These are phyloP conservation scores for Danaus melanippus DNA, from an alignment of 1,140 invertebrate genomes.

Conservation along the genomic window DNA sequence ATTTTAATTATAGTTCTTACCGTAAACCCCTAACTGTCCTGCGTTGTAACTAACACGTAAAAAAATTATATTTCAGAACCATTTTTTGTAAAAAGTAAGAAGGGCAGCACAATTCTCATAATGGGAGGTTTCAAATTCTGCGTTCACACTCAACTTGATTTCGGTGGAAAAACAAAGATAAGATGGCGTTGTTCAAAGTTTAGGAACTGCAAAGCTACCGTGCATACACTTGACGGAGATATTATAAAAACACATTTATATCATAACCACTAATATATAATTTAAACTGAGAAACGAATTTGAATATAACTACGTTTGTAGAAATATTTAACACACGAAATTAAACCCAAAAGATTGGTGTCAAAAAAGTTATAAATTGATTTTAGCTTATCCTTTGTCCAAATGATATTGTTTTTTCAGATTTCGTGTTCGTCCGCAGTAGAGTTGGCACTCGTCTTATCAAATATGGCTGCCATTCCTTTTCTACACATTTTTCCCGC, in stretches of 20 bases:
- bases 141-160: slow-evolving; percentile 5
- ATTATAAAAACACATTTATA: slow-evolving; percentile 7
- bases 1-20: too few relatives aligned
- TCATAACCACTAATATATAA: slow-evolving; percentile 11
- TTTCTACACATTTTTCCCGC: slow-evolving; percentile 8
- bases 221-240: slow-evolving; percentile 8
- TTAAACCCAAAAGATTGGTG: too few relatives aligned
- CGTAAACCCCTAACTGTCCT: too few relatives aligned
- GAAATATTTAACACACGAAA: too few relatives aligned
- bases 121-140: slow-evolving; percentile 13
- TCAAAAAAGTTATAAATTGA: too few relatives aligned
- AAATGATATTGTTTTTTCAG: slow-evolving; percentile 7
- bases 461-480: slow-evolving; percentile 6
- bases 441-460: slow-evolving; percentile 12
- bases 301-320: neutral
- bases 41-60: too few relatives aligned
- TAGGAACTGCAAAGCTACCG: slow-evolving; percentile 8
- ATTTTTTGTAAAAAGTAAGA: slow-evolving; percentile 13
- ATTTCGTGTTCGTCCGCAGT: slow-evolving; percentile 10
- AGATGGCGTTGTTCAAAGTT: slow-evolving; percentile 12
- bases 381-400: too few relatives aligned
- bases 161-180: slow-evolving; percentile 4
- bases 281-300: too few relatives aligned
- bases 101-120: slow-evolving; percentile 16
- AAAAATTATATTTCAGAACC: slow-evolving; percentile 11